Evolutionary conservation across 1,140 invertebrate genomes (phyloP).

Genomic region (Eubasilissa regina): DNA sequence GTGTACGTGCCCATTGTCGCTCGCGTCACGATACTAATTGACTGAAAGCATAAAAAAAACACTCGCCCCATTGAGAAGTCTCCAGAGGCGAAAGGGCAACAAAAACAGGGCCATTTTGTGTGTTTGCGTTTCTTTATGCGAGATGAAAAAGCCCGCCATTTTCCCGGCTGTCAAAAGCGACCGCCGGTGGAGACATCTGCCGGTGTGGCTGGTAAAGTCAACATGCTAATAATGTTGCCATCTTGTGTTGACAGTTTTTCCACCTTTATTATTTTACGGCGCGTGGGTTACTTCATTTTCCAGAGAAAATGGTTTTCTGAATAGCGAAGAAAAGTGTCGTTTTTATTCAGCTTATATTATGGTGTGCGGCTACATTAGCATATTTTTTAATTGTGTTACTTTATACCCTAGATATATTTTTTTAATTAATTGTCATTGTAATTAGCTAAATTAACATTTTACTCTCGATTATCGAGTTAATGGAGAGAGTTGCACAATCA

Average conservation of each 20-base stretch:
- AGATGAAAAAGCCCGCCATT: conserved; percentile 27
- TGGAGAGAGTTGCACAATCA: no score
- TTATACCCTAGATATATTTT: no score
- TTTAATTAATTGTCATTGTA: no score
- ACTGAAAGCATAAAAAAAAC: conserved; percentile 37
- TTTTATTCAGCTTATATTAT: neutral
- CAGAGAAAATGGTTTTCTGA: no score
- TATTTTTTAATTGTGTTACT: no score
- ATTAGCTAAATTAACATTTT: no score
- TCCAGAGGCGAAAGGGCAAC: conserved; percentile 1
- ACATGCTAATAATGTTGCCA: conserved; percentile 39
- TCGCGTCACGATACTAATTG: conserved; percentile 21
- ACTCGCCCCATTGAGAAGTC: conserved; percentile 19
- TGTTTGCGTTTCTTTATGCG: conserved; percentile 35
- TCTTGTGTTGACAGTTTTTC: conserved; percentile 37
- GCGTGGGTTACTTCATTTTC: neutral
- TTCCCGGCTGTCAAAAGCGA: conserved; percentile 32
- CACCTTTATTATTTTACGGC: conserved; percentile 13
- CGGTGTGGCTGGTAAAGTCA: conserved; percentile 23
- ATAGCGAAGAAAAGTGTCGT: neutral
- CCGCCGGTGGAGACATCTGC: conserved; percentile 30
- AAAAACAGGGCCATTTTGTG: conserved; percentile 30
- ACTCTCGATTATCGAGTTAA: no score
- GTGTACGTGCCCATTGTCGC: conserved; percentile 9
- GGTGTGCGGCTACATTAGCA: no score